Conservation (phyloP, 2,113 vertebrate genomes). For the Danio rerio region GRCz12tu NC_133195.1:1609501-1610000, state of each 20-base stretch:
- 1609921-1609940: neutral
- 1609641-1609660: constrained; percentile 1
- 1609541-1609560: constrained; percentile 28
- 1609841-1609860: neutral
- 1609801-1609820: neutral
- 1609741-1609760: neutral
- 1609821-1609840: neutral
- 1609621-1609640: neutral
- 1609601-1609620: constrained; percentile 52
- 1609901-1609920: neutral
- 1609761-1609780: neutral
- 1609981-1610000: too few relatives aligned
- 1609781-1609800: neutral
- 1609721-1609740: constrained; percentile 29
- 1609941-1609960: too few relatives aligned
- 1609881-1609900: neutral
- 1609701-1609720: neutral
- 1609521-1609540: neutral
- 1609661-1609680: neutral
- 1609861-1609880: neutral
- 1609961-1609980: too few relatives aligned
- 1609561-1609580: constrained; percentile 50
- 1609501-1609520: neutral
- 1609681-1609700: neutral
- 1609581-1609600: constrained; percentile 47